Evolutionary conservation across 1,140 invertebrate genomes (phyloP).

Genomic region (Bombus polaris): DNA sequence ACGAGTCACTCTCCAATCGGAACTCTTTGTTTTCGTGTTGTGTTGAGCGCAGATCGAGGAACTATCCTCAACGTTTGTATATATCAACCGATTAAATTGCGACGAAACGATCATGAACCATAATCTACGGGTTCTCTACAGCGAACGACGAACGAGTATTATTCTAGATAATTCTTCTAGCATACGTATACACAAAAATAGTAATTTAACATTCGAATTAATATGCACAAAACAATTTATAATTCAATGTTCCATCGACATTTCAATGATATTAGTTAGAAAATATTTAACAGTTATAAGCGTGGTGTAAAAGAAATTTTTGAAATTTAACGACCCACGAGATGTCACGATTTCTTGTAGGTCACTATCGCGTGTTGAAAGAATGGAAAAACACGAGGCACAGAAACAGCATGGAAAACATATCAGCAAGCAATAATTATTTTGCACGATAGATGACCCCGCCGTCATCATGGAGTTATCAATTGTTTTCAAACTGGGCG

Average conservation of each 20-base stretch:
- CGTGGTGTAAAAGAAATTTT: neutral
- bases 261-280: too few species aligned
- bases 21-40: conserved; percentile 21
- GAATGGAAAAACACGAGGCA: conserved; percentile 51
- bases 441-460: conserved; percentile 66
- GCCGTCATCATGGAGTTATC: conserved; percentile 61
- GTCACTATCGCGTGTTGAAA: neutral
- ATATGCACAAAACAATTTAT: too few species aligned
- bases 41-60: neutral
- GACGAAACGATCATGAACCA: neutral
- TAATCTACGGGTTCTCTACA: neutral
- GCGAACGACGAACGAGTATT: neutral
- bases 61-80: neutral
- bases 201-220: neutral
- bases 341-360: neutral
- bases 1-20: conserved; percentile 17
- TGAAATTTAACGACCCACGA: neutral
- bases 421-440: conserved; percentile 44
- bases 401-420: conserved; percentile 14
- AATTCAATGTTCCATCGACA: too few species aligned
- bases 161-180: neutral
- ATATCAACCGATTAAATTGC: conserved; percentile 18
- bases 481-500: conserved; percentile 71
- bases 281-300: neutral
- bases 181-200: neutral